Base-by-base conservation (phyloP, 2,113 vertebrate species). In the Accipiter virgatus region DNA sequence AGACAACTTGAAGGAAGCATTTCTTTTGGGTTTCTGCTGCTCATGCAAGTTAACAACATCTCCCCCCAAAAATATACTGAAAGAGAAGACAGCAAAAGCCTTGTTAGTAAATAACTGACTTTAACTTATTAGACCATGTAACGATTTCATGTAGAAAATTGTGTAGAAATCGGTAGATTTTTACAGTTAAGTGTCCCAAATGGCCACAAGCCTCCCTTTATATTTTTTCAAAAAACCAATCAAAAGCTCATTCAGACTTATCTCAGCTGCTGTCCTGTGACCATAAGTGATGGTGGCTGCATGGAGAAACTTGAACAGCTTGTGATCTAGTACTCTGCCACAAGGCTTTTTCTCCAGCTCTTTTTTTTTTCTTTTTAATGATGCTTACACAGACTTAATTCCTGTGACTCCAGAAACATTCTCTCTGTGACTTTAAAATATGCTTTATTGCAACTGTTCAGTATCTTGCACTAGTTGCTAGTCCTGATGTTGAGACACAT, bases 401-500 rank as follows among this genome's bases (percentile, higher is more conserved):
- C 53, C 65, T 68, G 6, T 36, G 50, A 88, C 36, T 65, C 32
- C 34, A 92, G n/a, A 90, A 93, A 81, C 34, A 56, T 31, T 47
- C 40, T 83, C 53, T 68, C 62, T 61, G 25, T 78, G 59, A 85
- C 61, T 84, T 97, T 71, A 96, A 91, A 95, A 95, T 6, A 93
- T 61, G 80, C 78, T 96, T 81, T 96, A 93, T 81, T 43, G 38
- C 81, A 73, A 16, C 6, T 34, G 32, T 38, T 91, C 16, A 89
- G 65, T 91, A 87, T 29, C 75, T 82, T 26, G 40, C 36, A 88
- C 40, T 48, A 79, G 55, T 40, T 63, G 80, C 56, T 74, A 90
- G 78, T 93, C 78, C 23, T n/a, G 71, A 97, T 80, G 72, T 20
- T 96, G 87, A 98, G 79, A 93, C 86, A 96, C 18, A 94, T 70